Percentiles rank a stretch among this genome's conserved stretches.
phyloP scores from a whole-genome alignment of 2,888 invertebrate species.

The Himalopsyche japonica region DNA sequence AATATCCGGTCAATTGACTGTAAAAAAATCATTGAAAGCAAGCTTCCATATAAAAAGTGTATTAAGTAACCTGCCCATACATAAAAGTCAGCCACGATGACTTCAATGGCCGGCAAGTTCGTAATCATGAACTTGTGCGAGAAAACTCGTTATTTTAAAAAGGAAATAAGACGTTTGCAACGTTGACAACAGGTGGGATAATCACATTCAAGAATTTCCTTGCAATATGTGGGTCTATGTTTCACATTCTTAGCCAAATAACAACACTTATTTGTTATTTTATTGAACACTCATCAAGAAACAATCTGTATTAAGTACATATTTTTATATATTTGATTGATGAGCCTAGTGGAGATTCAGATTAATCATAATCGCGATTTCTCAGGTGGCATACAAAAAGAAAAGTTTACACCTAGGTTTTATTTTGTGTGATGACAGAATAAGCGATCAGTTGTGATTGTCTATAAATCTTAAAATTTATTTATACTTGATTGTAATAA shows the following conservation, averaged over 20 bases:
- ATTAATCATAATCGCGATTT: too few relatives aligned
- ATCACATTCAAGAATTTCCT: slow-evolving; percentile 3
- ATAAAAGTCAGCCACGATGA: background rate
- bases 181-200: background rate
- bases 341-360: too few relatives aligned
- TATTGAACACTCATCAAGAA: background rate
- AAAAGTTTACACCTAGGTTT: too few relatives aligned
- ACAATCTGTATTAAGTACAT: too few relatives aligned
- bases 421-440: too few relatives aligned
- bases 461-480: too few relatives aligned
- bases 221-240: slow-evolving; percentile 5
- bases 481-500: too few relatives aligned
- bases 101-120: background rate
- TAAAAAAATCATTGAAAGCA: background rate
- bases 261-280: background rate
- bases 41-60: background rate
- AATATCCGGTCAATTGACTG: too few relatives aligned
- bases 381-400: too few relatives aligned
- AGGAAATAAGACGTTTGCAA: slow-evolving; percentile 3
- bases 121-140: background rate
- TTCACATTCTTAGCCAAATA: background rate
- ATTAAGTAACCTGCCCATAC: background rate
- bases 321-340: too few relatives aligned
- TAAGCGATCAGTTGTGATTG: too few relatives aligned
- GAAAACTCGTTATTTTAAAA: slow-evolving; percentile 13